These are phyloP conservation scores for Leptinotarsa lineolata DNA, from an alignment of 1,140 invertebrate genomes.

Conservation along the genomic window DNA sequence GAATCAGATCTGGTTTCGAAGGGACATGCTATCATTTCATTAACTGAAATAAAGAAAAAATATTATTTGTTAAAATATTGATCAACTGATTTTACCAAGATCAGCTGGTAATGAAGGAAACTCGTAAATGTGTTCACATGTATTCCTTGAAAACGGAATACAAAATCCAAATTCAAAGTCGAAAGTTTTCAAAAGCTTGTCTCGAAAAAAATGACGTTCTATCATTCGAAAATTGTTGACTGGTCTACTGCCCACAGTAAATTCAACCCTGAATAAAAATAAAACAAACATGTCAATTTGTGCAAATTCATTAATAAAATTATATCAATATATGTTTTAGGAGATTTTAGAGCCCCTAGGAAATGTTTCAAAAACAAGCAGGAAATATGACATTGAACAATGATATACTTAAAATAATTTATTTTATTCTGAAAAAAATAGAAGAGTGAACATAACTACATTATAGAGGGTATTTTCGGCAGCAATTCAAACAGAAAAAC, in stretches of 20 bases:
- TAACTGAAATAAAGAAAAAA: conserved; percentile 68
- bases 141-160: conserved; percentile 96
- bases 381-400: too few relatives aligned
- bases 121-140: conserved; percentile 99
- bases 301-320: too few relatives aligned
- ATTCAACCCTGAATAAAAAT: conserved; percentile 81
- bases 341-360: too few relatives aligned
- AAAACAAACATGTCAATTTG: too few relatives aligned
- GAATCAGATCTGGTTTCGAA: conserved; percentile 98
- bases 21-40: conserved; percentile 94
- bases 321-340: too few relatives aligned
- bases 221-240: conserved; percentile 98
- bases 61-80: not conserved
- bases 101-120: conserved; percentile 88
- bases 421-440: too few relatives aligned
- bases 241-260: conserved; percentile 88
- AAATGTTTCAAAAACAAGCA: too few relatives aligned
- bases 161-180: conserved; percentile 99
- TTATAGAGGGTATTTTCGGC: too few relatives aligned
- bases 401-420: too few relatives aligned
- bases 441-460: too few relatives aligned
- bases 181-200: conserved; percentile 95
- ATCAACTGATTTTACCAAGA: conserved; percentile 68
- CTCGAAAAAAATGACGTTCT: conserved; percentile 94
- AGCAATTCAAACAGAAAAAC: too few relatives aligned